Conservation (phyloP, 2,113 vertebrate species). For the Amia ocellicauda region DNA sequence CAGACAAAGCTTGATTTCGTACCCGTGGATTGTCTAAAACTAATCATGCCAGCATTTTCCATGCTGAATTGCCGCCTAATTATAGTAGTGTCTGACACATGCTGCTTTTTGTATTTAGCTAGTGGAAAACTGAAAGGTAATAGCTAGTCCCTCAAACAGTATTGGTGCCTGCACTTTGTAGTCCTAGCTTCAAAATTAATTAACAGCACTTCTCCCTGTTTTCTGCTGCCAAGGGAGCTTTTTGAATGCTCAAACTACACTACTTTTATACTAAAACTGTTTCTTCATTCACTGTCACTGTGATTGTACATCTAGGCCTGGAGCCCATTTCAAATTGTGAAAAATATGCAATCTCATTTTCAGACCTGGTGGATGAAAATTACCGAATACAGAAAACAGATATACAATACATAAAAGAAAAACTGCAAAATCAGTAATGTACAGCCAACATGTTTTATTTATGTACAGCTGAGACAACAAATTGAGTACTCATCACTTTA, state of each 20-base stretch:
- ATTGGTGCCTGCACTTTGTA: constrained; percentile 16
- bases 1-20: background rate
- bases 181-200: constrained; percentile 25
- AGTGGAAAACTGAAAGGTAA: background rate
- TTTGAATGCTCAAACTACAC: background rate
- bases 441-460: no score
- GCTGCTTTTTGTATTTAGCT: background rate
- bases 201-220: constrained; percentile 12
- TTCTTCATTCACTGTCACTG: background rate
- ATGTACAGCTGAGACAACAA: no score
- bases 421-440: no score
- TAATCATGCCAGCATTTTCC: background rate
- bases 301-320: no score
- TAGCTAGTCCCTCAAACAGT: background rate
- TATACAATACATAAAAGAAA: no score
- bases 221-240: constrained; percentile 21
- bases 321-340: no score
- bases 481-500: no score
- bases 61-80: background rate
- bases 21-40: background rate
- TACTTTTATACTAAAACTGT: constrained; percentile 24
- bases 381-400: no score
- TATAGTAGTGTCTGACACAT: background rate
- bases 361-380: no score
- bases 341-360: no score